Conservation (phyloP, 2,797 vertebrate species). For the Urophycis tenuis region DNA sequence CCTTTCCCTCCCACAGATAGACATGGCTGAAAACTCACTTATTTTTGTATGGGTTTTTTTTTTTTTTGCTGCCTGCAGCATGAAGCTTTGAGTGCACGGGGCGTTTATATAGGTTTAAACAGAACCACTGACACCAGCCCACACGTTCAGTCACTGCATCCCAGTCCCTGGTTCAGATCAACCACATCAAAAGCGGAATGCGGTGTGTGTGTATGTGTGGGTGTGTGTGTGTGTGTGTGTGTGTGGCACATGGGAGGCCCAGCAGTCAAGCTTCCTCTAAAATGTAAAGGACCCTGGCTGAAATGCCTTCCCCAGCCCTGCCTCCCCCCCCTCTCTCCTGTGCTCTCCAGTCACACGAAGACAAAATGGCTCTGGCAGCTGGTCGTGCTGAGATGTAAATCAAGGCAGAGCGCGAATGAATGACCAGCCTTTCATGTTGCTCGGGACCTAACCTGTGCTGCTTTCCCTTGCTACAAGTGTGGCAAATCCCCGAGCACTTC, state of each 20-base stretch:
- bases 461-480: constrained; percentile 34
- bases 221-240: constrained; percentile 30
- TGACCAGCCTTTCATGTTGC: constrained; percentile 57
- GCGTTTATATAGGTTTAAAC: constrained; percentile 60
- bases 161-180: constrained; percentile 31
- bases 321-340: constrained; percentile 47
- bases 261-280: constrained; percentile 56
- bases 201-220: constrained; percentile 24
- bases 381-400: constrained; percentile 63
- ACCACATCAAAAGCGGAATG: constrained; percentile 34
- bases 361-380: constrained; percentile 68
- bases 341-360: constrained; percentile 63
- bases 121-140: constrained; percentile 57
- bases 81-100: constrained; percentile 44
- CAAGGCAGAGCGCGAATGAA: constrained; percentile 53
- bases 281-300: constrained; percentile 60
- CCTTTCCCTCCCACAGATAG: constrained; percentile 43
- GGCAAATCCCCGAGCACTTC: constrained; percentile 19
- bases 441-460: constrained; percentile 40
- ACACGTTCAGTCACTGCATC: constrained; percentile 40
- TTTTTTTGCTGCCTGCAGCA: constrained; percentile 47
- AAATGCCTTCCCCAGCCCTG: constrained; percentile 49
- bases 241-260: constrained; percentile 31
- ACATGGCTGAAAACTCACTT: constrained; percentile 55
- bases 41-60: too few relatives aligned